Percentiles rank a stretch among this genome's conserved stretches.
Conservation (phyloP, 2,888 invertebrate genomes). For the Acanthosepion lycidas region DNA sequence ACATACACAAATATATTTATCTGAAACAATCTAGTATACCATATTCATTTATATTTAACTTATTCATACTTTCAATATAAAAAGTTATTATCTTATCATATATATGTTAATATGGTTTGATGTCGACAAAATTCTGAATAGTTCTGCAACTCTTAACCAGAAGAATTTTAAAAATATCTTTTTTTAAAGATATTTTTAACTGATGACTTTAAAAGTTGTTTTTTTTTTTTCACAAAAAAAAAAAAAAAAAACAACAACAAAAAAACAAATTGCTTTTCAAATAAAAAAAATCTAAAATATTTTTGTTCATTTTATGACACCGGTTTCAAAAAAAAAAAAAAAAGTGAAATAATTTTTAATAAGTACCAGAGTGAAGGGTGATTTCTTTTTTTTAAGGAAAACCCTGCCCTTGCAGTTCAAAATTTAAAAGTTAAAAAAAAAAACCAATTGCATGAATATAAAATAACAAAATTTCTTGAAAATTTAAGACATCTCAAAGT, state of each 20-base stretch:
- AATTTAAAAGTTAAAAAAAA: neutral
- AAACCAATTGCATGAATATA: neutral
- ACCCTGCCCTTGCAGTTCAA: neutral
- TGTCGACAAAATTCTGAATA: neutral
- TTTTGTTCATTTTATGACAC: neutral
- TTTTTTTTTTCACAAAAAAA: neutral
- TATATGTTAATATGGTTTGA: neutral
- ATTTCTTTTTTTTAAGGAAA: neutral
- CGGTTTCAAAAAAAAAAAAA: neutral
- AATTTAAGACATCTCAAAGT: constrained; percentile 15
- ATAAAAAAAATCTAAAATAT: neutral
- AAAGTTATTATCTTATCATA: neutral
- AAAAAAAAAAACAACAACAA: neutral
- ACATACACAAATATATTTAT: neutral
- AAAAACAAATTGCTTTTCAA: neutral
- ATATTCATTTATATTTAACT: neutral
- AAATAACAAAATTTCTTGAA: neutral
- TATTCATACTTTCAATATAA: neutral
- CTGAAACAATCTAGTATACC: too few relatives aligned
- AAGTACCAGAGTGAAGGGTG: neutral
- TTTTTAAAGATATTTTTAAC: neutral
- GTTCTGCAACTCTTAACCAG: constrained; percentile 17
- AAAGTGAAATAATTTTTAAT: neutral
- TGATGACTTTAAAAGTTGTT: neutral
- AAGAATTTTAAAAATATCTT: neutral